A percentile compares a stretch with the other conserved stretches of the same genome.
Conservation (phyloP, 2,888 invertebrate genomes). For the Flexamia atlantica region DNA sequence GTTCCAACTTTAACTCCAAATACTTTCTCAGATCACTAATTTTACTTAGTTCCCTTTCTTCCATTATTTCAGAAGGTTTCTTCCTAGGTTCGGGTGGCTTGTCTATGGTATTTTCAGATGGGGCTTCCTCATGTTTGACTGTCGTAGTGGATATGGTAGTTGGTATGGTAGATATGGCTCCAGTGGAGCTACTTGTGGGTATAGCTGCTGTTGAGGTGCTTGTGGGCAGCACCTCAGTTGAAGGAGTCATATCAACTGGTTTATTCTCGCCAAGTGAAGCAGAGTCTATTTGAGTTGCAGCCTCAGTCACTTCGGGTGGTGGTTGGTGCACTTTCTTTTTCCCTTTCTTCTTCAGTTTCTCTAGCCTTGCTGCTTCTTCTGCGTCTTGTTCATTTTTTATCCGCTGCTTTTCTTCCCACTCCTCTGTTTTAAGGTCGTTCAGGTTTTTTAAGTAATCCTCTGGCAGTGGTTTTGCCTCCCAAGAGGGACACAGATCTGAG, state of each 20-base stretch:
- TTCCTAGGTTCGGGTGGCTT: constrained; percentile 35
- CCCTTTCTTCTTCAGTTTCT: constrained; percentile 63
- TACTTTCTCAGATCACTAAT: constrained; percentile 57
- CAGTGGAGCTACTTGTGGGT: background rate
- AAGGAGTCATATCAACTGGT: background rate
- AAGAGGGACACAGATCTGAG: constrained; percentile 76
- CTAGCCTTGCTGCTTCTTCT: constrained; percentile 64
- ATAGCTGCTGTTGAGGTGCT: background rate
- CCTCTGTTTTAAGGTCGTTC: constrained; percentile 47
- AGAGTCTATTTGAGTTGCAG: constrained; percentile 24
- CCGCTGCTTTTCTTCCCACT: constrained; percentile 62
- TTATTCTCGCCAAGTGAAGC: constrained; percentile 3
- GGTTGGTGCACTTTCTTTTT: constrained; percentile 38
- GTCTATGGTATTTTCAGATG: background rate
- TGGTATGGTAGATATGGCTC: background rate
- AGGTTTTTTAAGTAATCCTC: constrained; percentile 69
- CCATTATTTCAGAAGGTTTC: constrained; percentile 62
- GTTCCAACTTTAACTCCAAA: constrained; percentile 61
- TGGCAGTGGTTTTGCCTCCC: constrained; percentile 73
- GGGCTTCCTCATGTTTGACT: constrained; percentile 7
- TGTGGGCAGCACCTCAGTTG: background rate
- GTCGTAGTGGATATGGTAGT: background rate
- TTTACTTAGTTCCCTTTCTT: constrained; percentile 48
- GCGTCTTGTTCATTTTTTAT: constrained; percentile 63
- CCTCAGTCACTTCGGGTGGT: constrained; percentile 27